Percentiles rank a stretch among this genome's conserved stretches.
Conservation (phyloP, 2,797 vertebrate species). For the Coregonus ussuriensis region DNA sequence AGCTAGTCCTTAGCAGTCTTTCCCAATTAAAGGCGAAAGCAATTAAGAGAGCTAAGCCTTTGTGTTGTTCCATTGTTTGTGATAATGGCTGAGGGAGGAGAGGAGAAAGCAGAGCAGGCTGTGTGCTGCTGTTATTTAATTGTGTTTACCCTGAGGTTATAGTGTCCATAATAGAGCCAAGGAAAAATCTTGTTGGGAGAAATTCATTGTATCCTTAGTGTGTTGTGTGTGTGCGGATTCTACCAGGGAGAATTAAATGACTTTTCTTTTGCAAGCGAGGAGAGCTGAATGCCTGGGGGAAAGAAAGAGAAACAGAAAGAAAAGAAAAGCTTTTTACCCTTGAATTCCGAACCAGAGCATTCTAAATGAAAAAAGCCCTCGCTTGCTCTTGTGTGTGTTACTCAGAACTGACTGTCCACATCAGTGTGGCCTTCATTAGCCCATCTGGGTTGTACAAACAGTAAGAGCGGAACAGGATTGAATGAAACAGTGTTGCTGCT, state of each 20-base stretch:
- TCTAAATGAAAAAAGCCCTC: conserved; percentile 44
- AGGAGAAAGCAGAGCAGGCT: conserved; percentile 47
- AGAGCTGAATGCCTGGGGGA: conserved; percentile 64
- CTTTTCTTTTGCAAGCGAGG: conserved; percentile 65
- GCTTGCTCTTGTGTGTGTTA: conserved; percentile 40
- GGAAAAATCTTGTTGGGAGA: conserved; percentile 61
- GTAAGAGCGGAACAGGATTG: conserved; percentile 45
- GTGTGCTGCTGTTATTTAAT: conserved; percentile 68
- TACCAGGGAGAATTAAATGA: conserved; percentile 73
- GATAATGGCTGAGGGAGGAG: conserved; percentile 62
- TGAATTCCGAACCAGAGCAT: conserved; percentile 62
- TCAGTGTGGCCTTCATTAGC: conserved; percentile 60
- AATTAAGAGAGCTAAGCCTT: conserved; percentile 66
- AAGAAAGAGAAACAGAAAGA: conserved; percentile 36
- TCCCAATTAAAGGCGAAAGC: conserved; percentile 70
- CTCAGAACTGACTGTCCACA: conserved; percentile 47
- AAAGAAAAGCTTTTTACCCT: conserved; percentile 66
- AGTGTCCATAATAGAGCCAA: conserved; percentile 65
- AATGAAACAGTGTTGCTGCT: conserved; percentile 36
- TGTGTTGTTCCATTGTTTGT: conserved; percentile 57
- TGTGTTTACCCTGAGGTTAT: conserved; percentile 79
- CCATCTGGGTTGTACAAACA: conserved; percentile 61
- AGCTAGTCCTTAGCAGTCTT: conserved; percentile 41
- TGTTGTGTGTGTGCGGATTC: conserved; percentile 56
- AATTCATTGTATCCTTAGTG: conserved; percentile 70